Evolutionary conservation across 2,113 vertebrate genomes (phyloP).

Genomic region (Mobula hypostoma): DNA sequence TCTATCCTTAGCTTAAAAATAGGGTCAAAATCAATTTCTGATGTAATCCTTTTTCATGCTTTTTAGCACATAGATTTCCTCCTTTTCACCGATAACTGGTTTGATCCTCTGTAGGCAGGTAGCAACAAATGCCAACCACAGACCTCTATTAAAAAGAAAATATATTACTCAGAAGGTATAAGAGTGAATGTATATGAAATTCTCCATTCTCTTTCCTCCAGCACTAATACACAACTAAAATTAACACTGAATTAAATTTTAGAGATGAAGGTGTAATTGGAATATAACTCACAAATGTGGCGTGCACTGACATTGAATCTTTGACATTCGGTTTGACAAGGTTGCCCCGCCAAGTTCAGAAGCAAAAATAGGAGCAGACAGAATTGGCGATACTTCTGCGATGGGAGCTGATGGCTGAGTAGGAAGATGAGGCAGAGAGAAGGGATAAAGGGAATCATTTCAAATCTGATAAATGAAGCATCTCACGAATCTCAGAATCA

Average conservation of each 20-base stretch:
- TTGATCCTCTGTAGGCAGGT: neutral
- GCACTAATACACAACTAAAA: neutral
- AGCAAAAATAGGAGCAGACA: neutral
- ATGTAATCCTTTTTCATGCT: neutral
- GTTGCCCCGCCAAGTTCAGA: neutral
- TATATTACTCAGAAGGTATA: neutral
- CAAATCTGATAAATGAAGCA: neutral
- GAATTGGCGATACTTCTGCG: neutral
- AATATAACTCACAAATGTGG: neutral
- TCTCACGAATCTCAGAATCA: too few species aligned
- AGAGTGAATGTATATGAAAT: neutral
- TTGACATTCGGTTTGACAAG: neutral
- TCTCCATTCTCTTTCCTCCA: neutral
- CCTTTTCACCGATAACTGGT: neutral
- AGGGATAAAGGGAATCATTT: neutral
- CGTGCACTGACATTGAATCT: neutral
- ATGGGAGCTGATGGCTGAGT: neutral
- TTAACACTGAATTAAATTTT: neutral
- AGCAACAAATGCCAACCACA: neutral
- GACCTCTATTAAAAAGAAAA: neutral
- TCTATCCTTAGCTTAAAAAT: neutral
- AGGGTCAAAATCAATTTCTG: neutral
- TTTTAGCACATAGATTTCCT: neutral
- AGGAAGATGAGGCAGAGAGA: neutral
- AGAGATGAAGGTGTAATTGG: neutral